Percentiles rank a stretch among this genome's conserved stretches.
phyloP scores from a whole-genome alignment of 2,113 vertebrate genomes.

The Pipa parva region DNA sequence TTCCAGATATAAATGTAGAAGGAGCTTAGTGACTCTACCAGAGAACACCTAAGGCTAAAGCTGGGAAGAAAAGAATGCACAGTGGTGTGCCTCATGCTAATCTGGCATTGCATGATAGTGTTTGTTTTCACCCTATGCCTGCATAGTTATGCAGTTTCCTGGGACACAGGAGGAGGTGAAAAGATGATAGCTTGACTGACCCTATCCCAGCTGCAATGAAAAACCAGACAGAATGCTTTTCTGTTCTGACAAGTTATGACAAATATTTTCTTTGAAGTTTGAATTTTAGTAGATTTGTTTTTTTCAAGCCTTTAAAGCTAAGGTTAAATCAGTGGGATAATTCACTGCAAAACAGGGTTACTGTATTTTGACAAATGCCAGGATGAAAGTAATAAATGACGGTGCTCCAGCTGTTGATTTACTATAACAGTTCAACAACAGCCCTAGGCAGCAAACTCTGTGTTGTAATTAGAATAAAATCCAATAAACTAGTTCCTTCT shows the following conservation, averaged over 20 bases:
- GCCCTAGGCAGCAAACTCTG: no score
- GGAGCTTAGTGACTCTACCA: not conserved
- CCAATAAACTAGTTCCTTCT: no score
- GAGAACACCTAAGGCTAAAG: not conserved
- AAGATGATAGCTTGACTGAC: slow-evolving; percentile 45
- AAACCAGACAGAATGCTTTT: not conserved
- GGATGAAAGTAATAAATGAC: no score
- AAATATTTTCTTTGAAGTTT: not conserved
- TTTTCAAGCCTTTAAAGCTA: not conserved
- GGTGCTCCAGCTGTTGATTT: no score
- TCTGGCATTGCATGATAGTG: slow-evolving; percentile 32
- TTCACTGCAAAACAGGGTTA: no score
- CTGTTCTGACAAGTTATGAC: no score
- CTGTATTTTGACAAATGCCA: no score
- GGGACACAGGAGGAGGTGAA: slow-evolving; percentile 35
- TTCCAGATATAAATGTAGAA: not conserved
- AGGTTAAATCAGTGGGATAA: no score
- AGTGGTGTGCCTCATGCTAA: slow-evolving; percentile 33
- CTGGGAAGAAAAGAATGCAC: slow-evolving; percentile 34
- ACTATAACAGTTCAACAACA: no score
- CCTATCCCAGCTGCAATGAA: slow-evolving; percentile 26
- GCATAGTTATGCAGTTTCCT: slow-evolving; percentile 29
- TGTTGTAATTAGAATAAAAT: no score
- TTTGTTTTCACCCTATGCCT: slow-evolving; percentile 43
- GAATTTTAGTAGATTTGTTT: not conserved